A percentile compares a stretch with the other conserved stretches of the same genome.
Conservation (phyloP, 2,113 vertebrate genomes). For the Ahaetulla prasina region DNA sequence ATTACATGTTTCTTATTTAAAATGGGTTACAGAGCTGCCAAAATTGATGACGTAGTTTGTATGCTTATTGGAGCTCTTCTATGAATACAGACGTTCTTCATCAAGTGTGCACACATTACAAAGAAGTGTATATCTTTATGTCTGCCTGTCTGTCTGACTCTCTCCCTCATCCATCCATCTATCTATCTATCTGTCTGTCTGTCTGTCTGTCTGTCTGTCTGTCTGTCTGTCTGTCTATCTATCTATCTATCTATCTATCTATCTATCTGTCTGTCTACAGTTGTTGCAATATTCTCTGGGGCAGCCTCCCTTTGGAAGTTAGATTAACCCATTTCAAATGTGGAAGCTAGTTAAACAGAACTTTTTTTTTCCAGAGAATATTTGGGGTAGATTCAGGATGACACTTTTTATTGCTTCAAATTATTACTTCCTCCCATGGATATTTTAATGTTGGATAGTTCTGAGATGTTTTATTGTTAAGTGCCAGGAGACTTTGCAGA, state of each 20-base stretch:
- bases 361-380: neutral
- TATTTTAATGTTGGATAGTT: neutral
- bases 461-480: neutral
- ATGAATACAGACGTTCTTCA: neutral
- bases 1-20: neutral
- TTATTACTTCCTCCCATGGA: neutral
- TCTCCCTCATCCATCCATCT: too few relatives aligned
- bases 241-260: neutral
- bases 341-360: neutral
- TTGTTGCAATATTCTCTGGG: neutral
- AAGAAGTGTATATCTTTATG: neutral
- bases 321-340: neutral
- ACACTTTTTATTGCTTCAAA: neutral
- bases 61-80: neutral
- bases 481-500: neutral
- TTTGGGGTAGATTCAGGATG: neutral
- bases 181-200: too few relatives aligned
- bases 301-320: neutral
- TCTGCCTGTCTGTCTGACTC: neutral
- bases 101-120: neutral
- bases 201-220: rapidly evolving
- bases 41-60: neutral
- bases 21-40: neutral
- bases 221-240: neutral
- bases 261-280: neutral